Evolutionary conservation across 2,797 vertebrate genomes (phyloP).

Genomic region (Sebastes steindachneri): DNA sequence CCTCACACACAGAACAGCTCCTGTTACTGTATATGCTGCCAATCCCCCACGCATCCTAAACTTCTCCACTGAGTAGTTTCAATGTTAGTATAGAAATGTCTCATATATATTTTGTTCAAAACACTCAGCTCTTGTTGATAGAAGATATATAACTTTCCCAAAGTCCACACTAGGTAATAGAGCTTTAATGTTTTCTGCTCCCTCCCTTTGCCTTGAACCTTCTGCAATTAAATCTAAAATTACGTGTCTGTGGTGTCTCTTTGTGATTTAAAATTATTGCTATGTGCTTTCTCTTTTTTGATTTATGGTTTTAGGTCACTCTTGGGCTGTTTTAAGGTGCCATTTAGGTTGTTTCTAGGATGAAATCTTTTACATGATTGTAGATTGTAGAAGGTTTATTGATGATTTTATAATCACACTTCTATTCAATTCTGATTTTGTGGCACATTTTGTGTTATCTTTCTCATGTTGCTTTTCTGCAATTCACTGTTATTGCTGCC

Average conservation of each 20-base stretch:
- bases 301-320: neutral
- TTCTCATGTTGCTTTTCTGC: neutral
- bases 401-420: neutral
- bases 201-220: neutral
- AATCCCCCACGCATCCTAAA: neutral
- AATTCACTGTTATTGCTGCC: too few relatives aligned
- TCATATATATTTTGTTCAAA: neutral
- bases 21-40: slow-evolving; percentile 9
- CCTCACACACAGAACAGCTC: slow-evolving; percentile 23
- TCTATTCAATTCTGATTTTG: neutral
- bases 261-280: neutral
- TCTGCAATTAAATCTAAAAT: neutral
- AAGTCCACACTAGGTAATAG: neutral
- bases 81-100: too few relatives aligned
- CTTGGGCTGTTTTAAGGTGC: neutral
- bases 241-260: neutral
- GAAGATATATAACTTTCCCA: neutral
- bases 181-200: neutral
- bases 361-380: neutral
- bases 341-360: neutral
- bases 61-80: neutral
- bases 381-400: neutral
- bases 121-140: neutral
- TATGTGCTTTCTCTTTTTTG: neutral
- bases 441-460: neutral